Percentiles rank a stretch among this genome's conserved stretches.
Evolutionary conservation across 2,797 vertebrate genomes (phyloP).

Genomic region (Lithobates pipiens): DNA sequence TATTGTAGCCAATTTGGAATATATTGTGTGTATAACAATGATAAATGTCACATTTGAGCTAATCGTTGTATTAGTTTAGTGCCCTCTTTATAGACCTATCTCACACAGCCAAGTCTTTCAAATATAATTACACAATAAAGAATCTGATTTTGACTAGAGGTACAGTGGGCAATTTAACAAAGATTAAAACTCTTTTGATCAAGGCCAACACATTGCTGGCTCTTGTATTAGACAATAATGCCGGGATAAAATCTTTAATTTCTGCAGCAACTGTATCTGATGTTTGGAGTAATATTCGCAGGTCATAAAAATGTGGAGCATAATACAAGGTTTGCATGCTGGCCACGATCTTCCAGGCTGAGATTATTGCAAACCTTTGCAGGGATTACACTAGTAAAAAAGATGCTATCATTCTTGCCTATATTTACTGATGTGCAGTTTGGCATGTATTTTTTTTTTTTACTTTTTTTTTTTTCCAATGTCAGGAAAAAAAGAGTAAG

Average conservation of each 20-base stretch:
- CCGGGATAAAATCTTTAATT: conserved; percentile 62
- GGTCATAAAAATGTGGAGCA: conserved; percentile 53
- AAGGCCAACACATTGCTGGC: conserved; percentile 47
- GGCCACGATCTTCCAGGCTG: conserved; percentile 10
- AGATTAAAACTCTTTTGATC: conserved; percentile 58
- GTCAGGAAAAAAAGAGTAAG: not conserved
- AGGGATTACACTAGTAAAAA: conserved; percentile 24
- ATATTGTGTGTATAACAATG: conserved; percentile 65
- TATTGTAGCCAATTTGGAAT: conserved; percentile 56
- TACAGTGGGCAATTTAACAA: conserved; percentile 60
- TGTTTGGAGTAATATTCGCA: conserved; percentile 54
- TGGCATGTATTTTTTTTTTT: not conserved
- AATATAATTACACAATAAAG: conserved; percentile 67
- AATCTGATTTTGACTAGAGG: conserved; percentile 61
- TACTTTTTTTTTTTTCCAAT: conserved; percentile 2
- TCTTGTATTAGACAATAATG: conserved; percentile 50
- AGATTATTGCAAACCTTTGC: conserved; percentile 53
- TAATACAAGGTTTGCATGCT: conserved; percentile 5
- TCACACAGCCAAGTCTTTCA: conserved; percentile 61
- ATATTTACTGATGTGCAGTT: conserved; percentile 33
- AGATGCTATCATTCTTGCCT: conserved; percentile 23
- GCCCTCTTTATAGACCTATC: conserved; percentile 62
- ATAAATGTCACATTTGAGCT: conserved; percentile 67
- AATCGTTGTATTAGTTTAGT: conserved; percentile 65
- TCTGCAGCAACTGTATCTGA: conserved; percentile 51